Evolutionary conservation across 1,140 invertebrate species (phyloP), one percentile per base, ranked within the genome.

Genomic region (Ganaspis sp.): DNA sequence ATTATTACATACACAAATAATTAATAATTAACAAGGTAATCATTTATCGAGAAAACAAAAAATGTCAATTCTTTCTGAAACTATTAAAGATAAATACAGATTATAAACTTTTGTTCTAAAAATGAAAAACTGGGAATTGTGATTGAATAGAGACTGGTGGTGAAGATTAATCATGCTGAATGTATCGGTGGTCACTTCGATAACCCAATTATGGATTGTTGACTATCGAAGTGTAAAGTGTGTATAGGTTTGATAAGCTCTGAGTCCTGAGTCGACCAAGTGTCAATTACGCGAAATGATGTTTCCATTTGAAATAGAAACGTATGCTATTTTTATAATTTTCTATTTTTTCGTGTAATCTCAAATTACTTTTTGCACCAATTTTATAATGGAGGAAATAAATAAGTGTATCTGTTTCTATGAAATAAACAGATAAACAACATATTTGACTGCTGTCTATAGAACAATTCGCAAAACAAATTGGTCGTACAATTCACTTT

Each of bases 121-220:
- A 34, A 34, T 45, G n/a, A 45, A 45, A 45, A 45, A 45, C 15
- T 9, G 12, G 12, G 12, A 40, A 40, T 40, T 12, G 38, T 11
- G 38, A 45, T 15, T 45, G 42, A 45, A 45, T 15, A n/a, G 9
- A n/a, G 9, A 12, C 4, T 11, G 37, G 49, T 17, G 53, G 21
- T 58, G 54, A 29, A 64, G 54, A 64, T 64, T 64, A 29, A 64
- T 64, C 54, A 64, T 64, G 54, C 38, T 11, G 4, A 71, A 45
- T 23, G 38, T 71, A 45, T 42, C 70, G 9, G 26, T 45, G 42
- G 37, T 45, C 38, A 45, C 21, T 26, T 26, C 37, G 70, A 71
- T 71, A 71, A 71, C 19, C 70, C 38, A 71, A 71, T 71, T 71
- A 42, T 34, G 34, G 70, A 45, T 45, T 45, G 34, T 71, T 71